Evolutionary conservation across 2,888 invertebrate species (phyloP).

Genomic region (Rhynchonema sp.): DNA sequence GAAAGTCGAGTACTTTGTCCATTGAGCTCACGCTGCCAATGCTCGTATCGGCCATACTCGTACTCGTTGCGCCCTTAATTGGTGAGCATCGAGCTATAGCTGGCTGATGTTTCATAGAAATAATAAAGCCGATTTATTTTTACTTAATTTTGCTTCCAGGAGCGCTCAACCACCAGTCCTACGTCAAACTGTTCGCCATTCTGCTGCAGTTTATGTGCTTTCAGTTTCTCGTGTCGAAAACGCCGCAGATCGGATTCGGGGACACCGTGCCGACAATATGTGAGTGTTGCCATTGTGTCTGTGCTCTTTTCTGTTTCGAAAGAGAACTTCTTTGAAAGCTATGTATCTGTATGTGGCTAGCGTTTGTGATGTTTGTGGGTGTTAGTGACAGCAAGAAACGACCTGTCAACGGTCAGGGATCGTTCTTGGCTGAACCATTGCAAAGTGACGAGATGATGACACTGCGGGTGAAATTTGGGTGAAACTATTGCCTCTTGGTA

Average conservation of each 20-base stretch:
- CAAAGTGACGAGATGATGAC: too few species aligned
- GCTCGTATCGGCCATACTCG: conserved; percentile 16
- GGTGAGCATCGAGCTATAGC: conserved; percentile 11
- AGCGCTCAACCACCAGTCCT: conserved; percentile 10
- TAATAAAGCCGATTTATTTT: too few species aligned
- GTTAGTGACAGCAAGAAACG: too few species aligned
- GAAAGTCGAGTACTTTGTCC: conserved; percentile 16
- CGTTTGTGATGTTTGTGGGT: too few species aligned
- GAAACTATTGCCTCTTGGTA: too few species aligned
- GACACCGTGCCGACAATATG: conserved; percentile 18
- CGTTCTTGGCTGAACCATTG: too few species aligned
- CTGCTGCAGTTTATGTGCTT: conserved; percentile 21
- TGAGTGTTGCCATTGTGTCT: conserved; percentile 8
- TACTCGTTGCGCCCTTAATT: conserved; percentile 19
- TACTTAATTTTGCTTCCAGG: too few species aligned
- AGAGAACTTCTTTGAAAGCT: not conserved
- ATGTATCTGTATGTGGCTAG: too few species aligned
- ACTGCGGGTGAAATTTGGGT: too few species aligned
- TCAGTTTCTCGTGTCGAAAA: conserved; percentile 19
- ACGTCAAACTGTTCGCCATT: conserved; percentile 21
- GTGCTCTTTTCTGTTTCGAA: not conserved
- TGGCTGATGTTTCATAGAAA: not conserved
- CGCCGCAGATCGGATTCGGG: conserved; percentile 19
- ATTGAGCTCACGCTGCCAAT: conserved; percentile 20
- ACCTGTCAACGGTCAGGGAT: too few species aligned